A percentile compares a stretch with the other conserved stretches of the same genome.
Conservation (phyloP, 2,797 vertebrate genomes). For the Catharus ustulatus region DNA sequence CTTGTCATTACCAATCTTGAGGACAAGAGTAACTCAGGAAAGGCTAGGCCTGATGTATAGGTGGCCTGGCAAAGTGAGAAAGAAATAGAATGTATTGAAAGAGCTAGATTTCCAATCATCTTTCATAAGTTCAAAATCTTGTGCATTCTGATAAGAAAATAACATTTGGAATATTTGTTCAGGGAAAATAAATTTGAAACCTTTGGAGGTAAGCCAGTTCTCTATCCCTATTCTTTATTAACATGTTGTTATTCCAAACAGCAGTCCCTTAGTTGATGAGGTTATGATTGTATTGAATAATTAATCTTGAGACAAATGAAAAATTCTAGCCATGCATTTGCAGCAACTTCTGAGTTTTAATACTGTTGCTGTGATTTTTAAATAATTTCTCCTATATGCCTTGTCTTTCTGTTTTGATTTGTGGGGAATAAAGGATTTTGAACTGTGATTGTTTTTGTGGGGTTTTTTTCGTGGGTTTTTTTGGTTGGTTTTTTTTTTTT, state of each 20-base stretch:
- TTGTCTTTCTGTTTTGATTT: neutral
- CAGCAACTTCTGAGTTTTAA: neutral
- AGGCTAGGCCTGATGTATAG: neutral
- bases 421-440: neutral
- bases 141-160: neutral
- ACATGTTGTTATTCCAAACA: neutral
- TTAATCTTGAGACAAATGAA: neutral
- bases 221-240: neutral
- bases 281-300: neutral
- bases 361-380: neutral
- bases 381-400: neutral
- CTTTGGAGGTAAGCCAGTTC: neutral
- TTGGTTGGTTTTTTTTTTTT: too few relatives aligned
- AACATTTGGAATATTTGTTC: neutral
- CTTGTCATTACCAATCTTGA: neutral
- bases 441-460: neutral
- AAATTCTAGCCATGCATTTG: neutral
- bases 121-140: neutral
- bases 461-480: too few relatives aligned
- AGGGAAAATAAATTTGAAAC: neutral
- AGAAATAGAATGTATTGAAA: neutral
- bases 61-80: rapidly evolving
- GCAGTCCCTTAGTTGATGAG: neutral
- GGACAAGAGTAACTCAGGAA: neutral
- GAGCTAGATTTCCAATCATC: neutral